A percentile compares a stretch with the other conserved stretches of the same genome.
These are phyloP conservation scores for Eurystomus glaucurus DNA, from an alignment of 2,797 vertebrate species.

Conservation along the genomic window DNA sequence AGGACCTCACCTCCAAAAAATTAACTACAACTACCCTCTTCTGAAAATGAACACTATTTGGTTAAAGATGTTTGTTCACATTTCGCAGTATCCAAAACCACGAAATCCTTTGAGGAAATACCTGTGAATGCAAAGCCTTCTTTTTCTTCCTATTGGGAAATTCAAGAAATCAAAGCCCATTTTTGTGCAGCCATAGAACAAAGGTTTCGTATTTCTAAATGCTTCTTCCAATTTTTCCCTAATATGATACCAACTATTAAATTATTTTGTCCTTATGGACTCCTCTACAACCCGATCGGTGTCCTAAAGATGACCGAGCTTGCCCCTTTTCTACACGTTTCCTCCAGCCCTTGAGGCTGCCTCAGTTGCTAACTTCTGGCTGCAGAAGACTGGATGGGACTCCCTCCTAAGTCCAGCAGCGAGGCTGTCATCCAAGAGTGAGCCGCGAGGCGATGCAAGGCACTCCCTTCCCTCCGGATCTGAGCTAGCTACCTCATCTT, in stretches of 20 bases:
- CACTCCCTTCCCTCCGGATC: conserved; percentile 71
- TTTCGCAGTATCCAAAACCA: neutral
- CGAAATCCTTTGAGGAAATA: neutral
- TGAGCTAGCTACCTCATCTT: conserved; percentile 76
- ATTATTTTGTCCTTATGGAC: neutral
- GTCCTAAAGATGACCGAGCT: neutral
- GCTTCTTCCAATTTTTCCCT: neutral
- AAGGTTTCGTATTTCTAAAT: neutral
- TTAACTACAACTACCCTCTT: neutral
- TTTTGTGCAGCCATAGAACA: neutral
- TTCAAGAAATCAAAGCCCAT: conserved; percentile 7
- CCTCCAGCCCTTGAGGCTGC: neutral
- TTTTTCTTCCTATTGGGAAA: conserved; percentile 2
- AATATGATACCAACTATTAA: neutral
- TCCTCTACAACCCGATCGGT: neutral
- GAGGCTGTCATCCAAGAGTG: conserved; percentile 64
- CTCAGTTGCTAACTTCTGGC: conserved; percentile 20
- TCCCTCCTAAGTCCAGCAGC: conserved; percentile 1
- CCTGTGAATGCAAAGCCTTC: neutral
- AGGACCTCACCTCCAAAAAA: neutral
- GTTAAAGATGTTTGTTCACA: neutral
- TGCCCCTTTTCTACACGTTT: neutral
- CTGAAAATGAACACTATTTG: neutral
- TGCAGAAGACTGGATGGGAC: conserved; percentile 45
- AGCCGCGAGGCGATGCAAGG: conserved; percentile 61